These are phyloP conservation scores for Paragorgia papillata DNA, from an alignment of 92 coral and sea anemone genomes.

Conservation along the genomic window DNA sequence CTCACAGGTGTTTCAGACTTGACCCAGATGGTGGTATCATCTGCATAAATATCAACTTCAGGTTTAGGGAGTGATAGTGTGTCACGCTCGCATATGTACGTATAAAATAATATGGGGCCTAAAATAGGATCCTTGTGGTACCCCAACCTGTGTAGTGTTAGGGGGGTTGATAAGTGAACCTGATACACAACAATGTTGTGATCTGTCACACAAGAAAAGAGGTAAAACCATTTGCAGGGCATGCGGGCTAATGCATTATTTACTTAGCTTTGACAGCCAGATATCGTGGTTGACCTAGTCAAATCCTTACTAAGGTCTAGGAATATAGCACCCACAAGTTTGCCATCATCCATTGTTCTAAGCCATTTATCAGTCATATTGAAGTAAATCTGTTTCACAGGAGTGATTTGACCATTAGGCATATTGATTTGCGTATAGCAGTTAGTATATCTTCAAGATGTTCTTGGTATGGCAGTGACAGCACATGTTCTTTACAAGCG, in stretches of 20 bases:
- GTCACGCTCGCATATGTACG: no score
- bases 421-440: slow-evolving; percentile 47
- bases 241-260: slow-evolving; percentile 24
- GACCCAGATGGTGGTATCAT: slow-evolving; percentile 54
- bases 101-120: no score
- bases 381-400: slow-evolving; percentile 42
- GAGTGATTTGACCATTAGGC: slow-evolving; percentile 48
- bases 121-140: no score
- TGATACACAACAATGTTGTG: no score
- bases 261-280: slow-evolving; percentile 41
- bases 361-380: slow-evolving; percentile 55
- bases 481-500: slow-evolving; percentile 46
- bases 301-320: slow-evolving; percentile 53
- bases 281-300: no score
- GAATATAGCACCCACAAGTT: slow-evolving; percentile 47
- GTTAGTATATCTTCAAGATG: slow-evolving; percentile 29
- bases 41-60: slow-evolving; percentile 44
- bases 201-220: no score
- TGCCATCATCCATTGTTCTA: slow-evolving; percentile 52
- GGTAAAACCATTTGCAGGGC: no score
- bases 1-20: slow-evolving; percentile 27
- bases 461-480: slow-evolving; percentile 9
- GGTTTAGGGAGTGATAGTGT: neutral
- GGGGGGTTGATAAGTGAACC: no score
- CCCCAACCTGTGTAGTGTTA: no score